Percentiles rank a stretch among this genome's conserved stretches.
phyloP scores from a whole-genome alignment of 2,888 invertebrate genomes.

The Coelinius sp. region DNA sequence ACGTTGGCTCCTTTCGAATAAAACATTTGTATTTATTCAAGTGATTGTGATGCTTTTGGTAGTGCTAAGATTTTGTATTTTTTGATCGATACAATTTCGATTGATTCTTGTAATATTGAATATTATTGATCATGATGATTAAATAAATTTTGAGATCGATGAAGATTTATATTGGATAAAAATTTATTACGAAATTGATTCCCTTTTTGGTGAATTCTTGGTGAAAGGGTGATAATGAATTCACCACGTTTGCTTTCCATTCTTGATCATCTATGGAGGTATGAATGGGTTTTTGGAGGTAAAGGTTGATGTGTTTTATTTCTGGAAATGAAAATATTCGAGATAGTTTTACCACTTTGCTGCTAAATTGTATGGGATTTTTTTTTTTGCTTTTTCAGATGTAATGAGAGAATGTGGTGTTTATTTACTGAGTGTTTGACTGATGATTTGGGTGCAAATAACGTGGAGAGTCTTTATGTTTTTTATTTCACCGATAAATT shows the following conservation, averaged over 20 bases:
- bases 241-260: slow-evolving; percentile 45
- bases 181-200: slow-evolving; percentile 45
- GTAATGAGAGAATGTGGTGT: slow-evolving; percentile 21
- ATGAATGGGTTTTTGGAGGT: slow-evolving; percentile 48
- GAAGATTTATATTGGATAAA: slow-evolving; percentile 24
- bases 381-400: neutral
- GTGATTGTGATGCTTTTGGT: neutral
- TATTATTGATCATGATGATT: neutral
- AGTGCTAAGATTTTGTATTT: neutral
- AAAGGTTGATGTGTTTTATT: slow-evolving; percentile 47
- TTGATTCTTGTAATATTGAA: neutral
- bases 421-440: slow-evolving; percentile 47
- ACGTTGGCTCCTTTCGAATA: neutral
- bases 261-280: slow-evolving; percentile 34
- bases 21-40: slow-evolving; percentile 12
- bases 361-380: too few relatives aligned
- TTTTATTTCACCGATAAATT: slow-evolving; percentile 53
- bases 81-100: neutral
- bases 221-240: slow-evolving; percentile 46
- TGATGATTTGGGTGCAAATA: slow-evolving; percentile 53
- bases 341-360: too few relatives aligned
- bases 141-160: neutral
- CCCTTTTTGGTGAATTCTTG: slow-evolving; percentile 46
- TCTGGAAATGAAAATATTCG: slow-evolving; percentile 42
- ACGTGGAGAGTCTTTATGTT: slow-evolving; percentile 49